These are phyloP conservation scores for Pedicia rivosa DNA, from an alignment of 2,888 invertebrate genomes.

Conservation along the genomic window DNA sequence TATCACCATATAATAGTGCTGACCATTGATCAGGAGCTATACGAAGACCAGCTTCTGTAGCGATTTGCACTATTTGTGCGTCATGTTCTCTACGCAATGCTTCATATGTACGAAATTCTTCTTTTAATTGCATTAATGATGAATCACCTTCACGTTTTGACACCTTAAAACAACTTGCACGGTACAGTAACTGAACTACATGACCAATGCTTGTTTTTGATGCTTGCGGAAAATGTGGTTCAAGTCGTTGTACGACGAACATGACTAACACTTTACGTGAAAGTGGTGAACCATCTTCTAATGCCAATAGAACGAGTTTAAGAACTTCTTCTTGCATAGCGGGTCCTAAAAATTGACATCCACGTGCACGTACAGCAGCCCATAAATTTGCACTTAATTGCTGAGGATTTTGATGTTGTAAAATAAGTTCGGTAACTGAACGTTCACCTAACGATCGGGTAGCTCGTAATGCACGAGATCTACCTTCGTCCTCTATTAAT, in stretches of 20 bases:
- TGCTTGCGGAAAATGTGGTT: conserved; percentile 90
- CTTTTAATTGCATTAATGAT: conserved; percentile 93
- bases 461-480: conserved; percentile 61
- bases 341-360: conserved; percentile 96
- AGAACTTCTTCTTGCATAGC: conserved; percentile 99
- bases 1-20: conserved; percentile 87
- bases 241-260: conserved; percentile 94
- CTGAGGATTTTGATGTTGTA: conserved; percentile 92
- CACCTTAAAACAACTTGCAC: conserved; percentile 97
- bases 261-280: conserved; percentile 91
- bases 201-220: conserved; percentile 99
- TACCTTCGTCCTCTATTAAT: conserved; percentile 74
- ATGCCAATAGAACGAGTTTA: conserved; percentile 77
- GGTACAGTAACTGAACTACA: conserved; percentile 92
- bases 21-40: conserved; percentile 99
- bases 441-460: conserved; percentile 89
- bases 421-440: conserved; percentile 81
- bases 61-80: conserved; percentile 96
- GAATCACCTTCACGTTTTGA: conserved; percentile 94
- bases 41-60: conserved; percentile 88
- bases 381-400: conserved; percentile 85
- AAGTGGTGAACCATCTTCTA: conserved; percentile 89
- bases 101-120: conserved; percentile 92
- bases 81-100: conserved; percentile 89
- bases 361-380: conserved; percentile 92